Conservation (phyloP, 2,888 invertebrate genomes). For the Agonopterix arenella region DNA sequence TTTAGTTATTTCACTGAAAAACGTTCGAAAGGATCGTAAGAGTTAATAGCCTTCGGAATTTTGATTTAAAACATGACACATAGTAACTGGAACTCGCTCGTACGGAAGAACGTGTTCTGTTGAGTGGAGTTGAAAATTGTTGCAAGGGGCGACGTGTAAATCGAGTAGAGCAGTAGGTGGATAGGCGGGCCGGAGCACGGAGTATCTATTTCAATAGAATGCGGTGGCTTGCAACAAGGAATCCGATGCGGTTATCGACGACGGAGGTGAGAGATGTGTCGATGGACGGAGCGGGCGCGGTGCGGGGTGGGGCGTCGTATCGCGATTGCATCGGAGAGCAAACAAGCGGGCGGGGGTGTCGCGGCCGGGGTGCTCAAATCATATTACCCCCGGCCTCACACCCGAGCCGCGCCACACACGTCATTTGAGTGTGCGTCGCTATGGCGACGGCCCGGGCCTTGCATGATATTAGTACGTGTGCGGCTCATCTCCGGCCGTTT, state of each 20-base stretch:
- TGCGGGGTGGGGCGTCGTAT: conserved; percentile 48
- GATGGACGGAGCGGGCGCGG: conserved; percentile 36
- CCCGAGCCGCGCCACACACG: conserved; percentile 71
- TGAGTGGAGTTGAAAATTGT: conserved; percentile 40
- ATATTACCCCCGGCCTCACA: conserved; percentile 69
- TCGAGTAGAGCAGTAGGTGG: conserved; percentile 1
- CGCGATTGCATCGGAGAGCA: conserved; percentile 77
- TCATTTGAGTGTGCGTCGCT: conserved; percentile 82
- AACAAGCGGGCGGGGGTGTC: conserved; percentile 71
- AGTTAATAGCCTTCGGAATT: conserved; percentile 2
- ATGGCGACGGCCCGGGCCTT: conserved; percentile 81
- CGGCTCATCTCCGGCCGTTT: conserved; percentile 74
- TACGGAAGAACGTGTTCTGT: conserved; percentile 30
- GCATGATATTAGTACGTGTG: conserved; percentile 74
- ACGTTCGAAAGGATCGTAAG: conserved; percentile 3
- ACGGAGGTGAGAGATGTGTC: conserved; percentile 70
- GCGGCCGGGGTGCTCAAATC: conserved; percentile 69
- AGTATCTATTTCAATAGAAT: conserved; percentile 71
- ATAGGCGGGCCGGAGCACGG: conserved; percentile 1
- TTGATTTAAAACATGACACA: conserved; percentile 6
- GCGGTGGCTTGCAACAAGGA: conserved; percentile 72
- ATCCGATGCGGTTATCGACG: conserved; percentile 74
- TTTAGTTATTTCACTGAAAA: conserved; percentile 21
- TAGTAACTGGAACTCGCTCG: conserved; percentile 9
- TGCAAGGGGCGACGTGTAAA: conserved; percentile 32